Percentiles rank a stretch among this genome's conserved stretches.
Conservation (phyloP, 2,888 invertebrate species). For the Latheticus oryzae region DNA sequence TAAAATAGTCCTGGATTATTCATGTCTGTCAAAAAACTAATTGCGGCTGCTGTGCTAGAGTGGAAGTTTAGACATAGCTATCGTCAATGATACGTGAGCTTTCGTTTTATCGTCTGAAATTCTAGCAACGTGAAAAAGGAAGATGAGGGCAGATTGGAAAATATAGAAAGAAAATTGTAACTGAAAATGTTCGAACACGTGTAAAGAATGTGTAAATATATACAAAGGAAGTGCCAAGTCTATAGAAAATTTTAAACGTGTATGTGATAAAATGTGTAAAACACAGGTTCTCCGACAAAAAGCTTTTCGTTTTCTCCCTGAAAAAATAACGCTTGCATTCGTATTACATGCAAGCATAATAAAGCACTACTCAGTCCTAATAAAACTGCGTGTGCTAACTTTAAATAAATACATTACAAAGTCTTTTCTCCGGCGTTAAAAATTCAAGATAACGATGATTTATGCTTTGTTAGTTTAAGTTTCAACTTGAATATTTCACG, state of each 20-base stretch:
- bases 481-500: slow-evolving; percentile 15
- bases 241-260: slow-evolving; percentile 22
- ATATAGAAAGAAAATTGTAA: slow-evolving; percentile 45
- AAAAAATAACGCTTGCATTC: too few relatives aligned
- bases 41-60: slow-evolving; percentile 7
- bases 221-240: slow-evolving; percentile 31
- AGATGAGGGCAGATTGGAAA: slow-evolving; percentile 40
- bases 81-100: slow-evolving; percentile 32
- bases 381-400: slow-evolving; percentile 30
- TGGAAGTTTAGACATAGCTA: slow-evolving; percentile 6
- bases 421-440: slow-evolving; percentile 42
- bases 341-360: neutral
- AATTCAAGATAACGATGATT: slow-evolving; percentile 51
- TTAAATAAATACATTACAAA: slow-evolving; percentile 42
- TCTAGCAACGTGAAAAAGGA: slow-evolving; percentile 38
- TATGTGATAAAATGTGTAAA: slow-evolving; percentile 19
- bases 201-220: slow-evolving; percentile 44
- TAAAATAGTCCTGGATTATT: slow-evolving; percentile 24
- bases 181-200: slow-evolving; percentile 45
- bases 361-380: neutral
- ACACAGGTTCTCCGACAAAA: neutral
- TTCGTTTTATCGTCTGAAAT: slow-evolving; percentile 32
- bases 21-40: slow-evolving; percentile 33
- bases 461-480: slow-evolving; percentile 41
- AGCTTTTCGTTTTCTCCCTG: slow-evolving; percentile 3